phyloP scores from a whole-genome alignment of 2,797 vertebrate species.

The Sarcoramphus papa region DNA sequence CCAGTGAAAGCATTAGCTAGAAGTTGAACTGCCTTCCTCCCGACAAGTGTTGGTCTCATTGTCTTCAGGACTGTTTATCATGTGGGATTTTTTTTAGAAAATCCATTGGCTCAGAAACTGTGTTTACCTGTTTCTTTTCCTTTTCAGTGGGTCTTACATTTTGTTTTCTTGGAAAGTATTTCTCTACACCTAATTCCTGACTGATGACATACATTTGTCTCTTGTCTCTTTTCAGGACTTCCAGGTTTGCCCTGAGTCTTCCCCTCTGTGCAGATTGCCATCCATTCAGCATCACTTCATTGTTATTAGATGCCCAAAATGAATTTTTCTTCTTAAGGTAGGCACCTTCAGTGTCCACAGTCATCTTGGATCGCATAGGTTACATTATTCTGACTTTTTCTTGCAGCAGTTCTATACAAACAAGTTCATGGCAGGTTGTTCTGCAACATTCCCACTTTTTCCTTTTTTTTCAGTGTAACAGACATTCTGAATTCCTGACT shows the following conservation, averaged over 20 bases:
- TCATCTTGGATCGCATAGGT: background rate
- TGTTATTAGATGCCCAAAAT: background rate
- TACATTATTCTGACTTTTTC: background rate
- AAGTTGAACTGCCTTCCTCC: background rate
- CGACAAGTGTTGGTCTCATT: background rate
- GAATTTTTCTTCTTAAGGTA: background rate
- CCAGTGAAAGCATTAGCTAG: background rate
- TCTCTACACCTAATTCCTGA: background rate
- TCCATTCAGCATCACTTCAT: background rate
- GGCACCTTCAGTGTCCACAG: background rate
- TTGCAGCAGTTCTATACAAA: background rate
- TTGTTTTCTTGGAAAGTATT: background rate
- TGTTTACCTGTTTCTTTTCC: background rate
- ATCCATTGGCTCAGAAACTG: background rate
- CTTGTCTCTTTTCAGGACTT: background rate
- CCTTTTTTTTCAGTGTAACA: background rate
- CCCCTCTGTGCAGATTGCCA: background rate
- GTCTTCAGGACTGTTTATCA: background rate
- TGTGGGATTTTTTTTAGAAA: background rate
- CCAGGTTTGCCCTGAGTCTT: background rate
- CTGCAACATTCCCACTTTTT: background rate
- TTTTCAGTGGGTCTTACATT: background rate
- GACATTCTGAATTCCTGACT: background rate
- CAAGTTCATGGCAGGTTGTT: accelerated
- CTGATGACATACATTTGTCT: background rate